Conservation (phyloP, 2,797 vertebrate genomes). For the Lagocephalus sceleratus region DNA sequence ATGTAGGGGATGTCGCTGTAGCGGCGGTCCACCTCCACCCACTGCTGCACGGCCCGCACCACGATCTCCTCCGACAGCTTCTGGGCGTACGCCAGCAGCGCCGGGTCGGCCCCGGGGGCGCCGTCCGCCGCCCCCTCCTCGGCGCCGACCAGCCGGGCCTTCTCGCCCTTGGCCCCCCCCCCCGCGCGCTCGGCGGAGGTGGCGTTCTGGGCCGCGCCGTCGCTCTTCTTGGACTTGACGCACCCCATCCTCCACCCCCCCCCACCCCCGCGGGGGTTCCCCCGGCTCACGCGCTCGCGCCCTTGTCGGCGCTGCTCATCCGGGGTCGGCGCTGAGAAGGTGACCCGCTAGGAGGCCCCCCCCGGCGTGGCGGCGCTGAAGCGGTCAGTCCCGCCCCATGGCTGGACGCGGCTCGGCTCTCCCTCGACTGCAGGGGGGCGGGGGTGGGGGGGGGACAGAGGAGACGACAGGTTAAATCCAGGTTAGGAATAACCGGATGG, state of each 20-base stretch:
- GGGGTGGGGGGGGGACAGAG: too few relatives aligned
- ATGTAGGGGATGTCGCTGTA: slow-evolving; percentile 95
- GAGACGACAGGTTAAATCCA: not conserved
- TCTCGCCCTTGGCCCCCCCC: slow-evolving; percentile 66
- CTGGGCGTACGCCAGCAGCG: slow-evolving; percentile 86
- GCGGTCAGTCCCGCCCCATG: too few relatives aligned
- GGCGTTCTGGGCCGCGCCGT: slow-evolving; percentile 67
- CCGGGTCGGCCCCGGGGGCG: slow-evolving; percentile 54
- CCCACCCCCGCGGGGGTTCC: too few relatives aligned
- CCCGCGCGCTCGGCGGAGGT: slow-evolving; percentile 57
- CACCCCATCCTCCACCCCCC: slow-evolving; percentile 94
- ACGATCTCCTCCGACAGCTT: slow-evolving; percentile 88
- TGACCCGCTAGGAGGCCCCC: too few relatives aligned
- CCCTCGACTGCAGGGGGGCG: too few relatives aligned
- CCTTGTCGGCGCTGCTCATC: slow-evolving; percentile 3
- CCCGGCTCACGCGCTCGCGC: not conserved
- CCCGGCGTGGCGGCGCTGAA: too few relatives aligned
- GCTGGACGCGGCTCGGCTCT: too few relatives aligned
- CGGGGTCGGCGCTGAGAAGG: too few relatives aligned
- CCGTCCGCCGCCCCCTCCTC: slow-evolving; percentile 45
- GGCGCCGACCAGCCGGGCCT: slow-evolving; percentile 65
- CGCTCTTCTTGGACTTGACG: slow-evolving; percentile 89
- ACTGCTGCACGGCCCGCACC: slow-evolving; percentile 87
- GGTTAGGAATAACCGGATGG: slow-evolving; percentile 42
- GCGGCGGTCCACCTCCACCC: slow-evolving; percentile 86